Evolutionary conservation across 92 coral and sea anemone species (phyloP).

Genomic region (Porites evermanni): DNA sequence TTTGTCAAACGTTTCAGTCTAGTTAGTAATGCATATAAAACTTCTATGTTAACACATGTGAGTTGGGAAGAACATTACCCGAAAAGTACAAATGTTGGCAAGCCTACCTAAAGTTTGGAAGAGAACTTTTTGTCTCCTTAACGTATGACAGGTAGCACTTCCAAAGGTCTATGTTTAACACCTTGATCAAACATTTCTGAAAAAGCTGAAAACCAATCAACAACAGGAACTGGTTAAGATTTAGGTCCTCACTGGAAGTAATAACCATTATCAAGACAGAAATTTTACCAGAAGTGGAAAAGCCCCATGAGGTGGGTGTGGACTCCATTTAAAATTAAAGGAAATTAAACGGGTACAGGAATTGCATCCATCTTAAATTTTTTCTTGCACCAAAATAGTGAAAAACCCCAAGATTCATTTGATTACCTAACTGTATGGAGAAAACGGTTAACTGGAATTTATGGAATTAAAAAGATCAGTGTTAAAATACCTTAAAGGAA

Average conservation of each 20-base stretch:
- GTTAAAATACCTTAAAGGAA: too few species aligned
- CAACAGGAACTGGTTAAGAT: background rate
- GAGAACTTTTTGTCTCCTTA: conserved; percentile 96
- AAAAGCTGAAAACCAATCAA: conserved; percentile 73
- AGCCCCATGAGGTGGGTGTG: too few species aligned
- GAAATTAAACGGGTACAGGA: too few species aligned
- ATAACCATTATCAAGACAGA: background rate
- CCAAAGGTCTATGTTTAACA: conserved; percentile 97
- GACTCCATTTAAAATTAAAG: too few species aligned
- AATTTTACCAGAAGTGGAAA: too few species aligned
- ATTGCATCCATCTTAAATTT: too few species aligned
- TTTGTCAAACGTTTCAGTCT: too few species aligned
- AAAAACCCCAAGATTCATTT: too few species aligned
- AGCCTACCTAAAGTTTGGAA: conserved; percentile 91
- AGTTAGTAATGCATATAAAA: background rate
- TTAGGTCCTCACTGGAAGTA: background rate
- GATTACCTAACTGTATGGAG: too few species aligned
- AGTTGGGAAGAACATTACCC: background rate
- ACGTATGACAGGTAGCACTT: conserved; percentile 94
- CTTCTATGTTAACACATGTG: background rate
- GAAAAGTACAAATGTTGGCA: background rate
- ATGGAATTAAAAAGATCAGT: too few species aligned
- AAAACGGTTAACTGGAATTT: too few species aligned
- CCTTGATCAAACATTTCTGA: conserved; percentile 96
- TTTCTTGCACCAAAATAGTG: too few species aligned